Evolutionary conservation across 2,113 vertebrate genomes (phyloP).

Genomic region (Bufo gargarizans): DNA sequence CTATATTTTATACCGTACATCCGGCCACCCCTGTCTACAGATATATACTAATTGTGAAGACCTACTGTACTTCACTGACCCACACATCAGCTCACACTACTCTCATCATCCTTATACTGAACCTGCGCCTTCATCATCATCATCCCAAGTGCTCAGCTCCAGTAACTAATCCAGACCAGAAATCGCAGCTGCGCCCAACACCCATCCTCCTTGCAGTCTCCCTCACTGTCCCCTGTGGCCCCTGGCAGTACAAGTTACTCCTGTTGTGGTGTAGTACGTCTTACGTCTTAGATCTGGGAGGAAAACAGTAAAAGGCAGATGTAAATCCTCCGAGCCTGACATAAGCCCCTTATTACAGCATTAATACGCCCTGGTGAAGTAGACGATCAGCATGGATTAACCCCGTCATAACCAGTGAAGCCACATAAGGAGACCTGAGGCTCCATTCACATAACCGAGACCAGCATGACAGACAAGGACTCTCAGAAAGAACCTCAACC

Average conservation of each 20-base stretch:
- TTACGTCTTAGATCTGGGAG: neutral
- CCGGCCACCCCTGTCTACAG: too few species aligned
- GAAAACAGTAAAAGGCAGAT: neutral
- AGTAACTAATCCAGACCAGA: neutral
- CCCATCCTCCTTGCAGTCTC: too few species aligned
- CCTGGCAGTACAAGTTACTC: neutral
- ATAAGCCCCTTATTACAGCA: conserved; percentile 38
- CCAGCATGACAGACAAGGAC: neutral
- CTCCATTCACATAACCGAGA: neutral
- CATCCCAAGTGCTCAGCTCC: neutral
- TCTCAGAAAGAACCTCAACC: neutral
- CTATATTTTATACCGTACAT: too few species aligned
- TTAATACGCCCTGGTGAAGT: conserved; percentile 12
- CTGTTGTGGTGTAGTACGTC: neutral
- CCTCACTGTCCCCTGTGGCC: neutral
- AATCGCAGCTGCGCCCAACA: neutral
- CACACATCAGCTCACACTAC: too few species aligned
- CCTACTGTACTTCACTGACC: too few species aligned
- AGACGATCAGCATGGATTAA: neutral
- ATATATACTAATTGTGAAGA: too few species aligned
- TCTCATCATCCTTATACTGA: too few species aligned
- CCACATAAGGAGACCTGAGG: neutral
- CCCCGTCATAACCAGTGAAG: neutral
- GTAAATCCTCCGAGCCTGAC: neutral
- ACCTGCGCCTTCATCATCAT: too few species aligned